phyloP scores from a whole-genome alignment of 2,888 invertebrate genomes.

The Cephus sareptanus region DNA sequence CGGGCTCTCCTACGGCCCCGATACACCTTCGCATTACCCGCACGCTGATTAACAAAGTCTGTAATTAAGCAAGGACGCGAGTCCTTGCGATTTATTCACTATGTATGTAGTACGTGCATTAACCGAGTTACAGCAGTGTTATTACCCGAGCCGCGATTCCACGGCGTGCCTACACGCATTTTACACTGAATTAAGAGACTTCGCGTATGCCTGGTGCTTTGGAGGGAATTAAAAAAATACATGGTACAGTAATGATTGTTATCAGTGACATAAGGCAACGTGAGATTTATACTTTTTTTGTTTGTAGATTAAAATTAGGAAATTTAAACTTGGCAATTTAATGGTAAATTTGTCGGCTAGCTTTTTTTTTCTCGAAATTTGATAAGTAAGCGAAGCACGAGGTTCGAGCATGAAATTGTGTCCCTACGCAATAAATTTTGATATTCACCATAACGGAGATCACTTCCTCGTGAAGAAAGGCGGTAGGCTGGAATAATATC shows the following conservation, averaged over 20 bases:
- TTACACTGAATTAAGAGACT: background rate
- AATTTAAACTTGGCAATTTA: background rate
- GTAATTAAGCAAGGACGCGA: slow-evolving; percentile 21
- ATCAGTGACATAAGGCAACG: background rate
- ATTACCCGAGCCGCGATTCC: background rate
- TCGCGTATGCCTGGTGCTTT: background rate
- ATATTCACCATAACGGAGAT: background rate
- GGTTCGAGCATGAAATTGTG: background rate
- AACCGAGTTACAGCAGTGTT: background rate
- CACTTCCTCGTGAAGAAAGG: background rate
- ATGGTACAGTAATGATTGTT: background rate
- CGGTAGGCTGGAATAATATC: background rate
- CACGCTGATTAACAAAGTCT: slow-evolving; percentile 25
- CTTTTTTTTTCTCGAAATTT: background rate
- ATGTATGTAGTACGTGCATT: background rate
- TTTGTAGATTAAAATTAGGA: background rate
- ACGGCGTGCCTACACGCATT: background rate
- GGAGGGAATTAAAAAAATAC: background rate
- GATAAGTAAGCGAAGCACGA: background rate
- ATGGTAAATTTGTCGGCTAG: background rate
- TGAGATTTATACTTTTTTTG: background rate
- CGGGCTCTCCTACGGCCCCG: slow-evolving; percentile 11
- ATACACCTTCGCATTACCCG: slow-evolving; percentile 13
- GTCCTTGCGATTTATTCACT: background rate
- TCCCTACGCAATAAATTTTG: background rate